These are phyloP conservation scores for Galleria mellonella DNA, from an alignment of 1,140 invertebrate genomes.

Conservation along the genomic window DNA sequence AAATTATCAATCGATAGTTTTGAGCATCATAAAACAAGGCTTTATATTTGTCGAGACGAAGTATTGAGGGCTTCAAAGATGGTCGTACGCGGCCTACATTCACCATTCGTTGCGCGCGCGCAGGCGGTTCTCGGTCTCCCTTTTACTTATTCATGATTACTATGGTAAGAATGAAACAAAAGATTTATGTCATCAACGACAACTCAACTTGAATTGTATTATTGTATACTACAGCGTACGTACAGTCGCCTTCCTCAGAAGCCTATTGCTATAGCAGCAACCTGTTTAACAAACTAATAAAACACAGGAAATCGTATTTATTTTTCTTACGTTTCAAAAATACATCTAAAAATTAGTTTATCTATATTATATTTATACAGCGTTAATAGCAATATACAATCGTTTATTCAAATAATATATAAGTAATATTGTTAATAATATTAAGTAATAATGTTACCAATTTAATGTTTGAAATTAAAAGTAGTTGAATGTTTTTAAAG, in stretches of 20 bases:
- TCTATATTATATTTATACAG: too few relatives aligned
- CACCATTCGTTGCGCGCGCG: slow-evolving; percentile 57
- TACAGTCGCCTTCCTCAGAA: slow-evolving; percentile 25
- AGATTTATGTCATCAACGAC: slow-evolving; percentile 25
- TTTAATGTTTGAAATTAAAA: too few relatives aligned
- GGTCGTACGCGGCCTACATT: slow-evolving; percentile 67
- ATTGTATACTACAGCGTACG: slow-evolving; percentile 17
- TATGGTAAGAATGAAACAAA: slow-evolving; percentile 23
- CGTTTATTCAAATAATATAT: too few relatives aligned
- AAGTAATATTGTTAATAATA: too few relatives aligned
- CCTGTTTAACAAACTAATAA: background rate
- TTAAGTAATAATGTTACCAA: too few relatives aligned
- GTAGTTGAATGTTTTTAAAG: too few relatives aligned
- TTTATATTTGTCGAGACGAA: slow-evolving; percentile 48
- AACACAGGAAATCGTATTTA: slow-evolving; percentile 1
- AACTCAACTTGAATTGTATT: slow-evolving; percentile 23
- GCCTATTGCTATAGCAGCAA: slow-evolving; percentile 9
- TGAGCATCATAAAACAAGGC: slow-evolving; percentile 20
- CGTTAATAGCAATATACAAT: too few relatives aligned
- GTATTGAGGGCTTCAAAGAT: slow-evolving; percentile 61
- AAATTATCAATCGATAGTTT: too few relatives aligned
- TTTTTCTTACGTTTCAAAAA: background rate
- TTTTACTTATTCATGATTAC: slow-evolving; percentile 19
- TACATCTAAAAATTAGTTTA: too few relatives aligned
- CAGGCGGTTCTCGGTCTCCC: slow-evolving; percentile 35